Base-by-base conservation (phyloP, 2,113 vertebrate genomes). In the Ancistrus triradiatus region DNA sequence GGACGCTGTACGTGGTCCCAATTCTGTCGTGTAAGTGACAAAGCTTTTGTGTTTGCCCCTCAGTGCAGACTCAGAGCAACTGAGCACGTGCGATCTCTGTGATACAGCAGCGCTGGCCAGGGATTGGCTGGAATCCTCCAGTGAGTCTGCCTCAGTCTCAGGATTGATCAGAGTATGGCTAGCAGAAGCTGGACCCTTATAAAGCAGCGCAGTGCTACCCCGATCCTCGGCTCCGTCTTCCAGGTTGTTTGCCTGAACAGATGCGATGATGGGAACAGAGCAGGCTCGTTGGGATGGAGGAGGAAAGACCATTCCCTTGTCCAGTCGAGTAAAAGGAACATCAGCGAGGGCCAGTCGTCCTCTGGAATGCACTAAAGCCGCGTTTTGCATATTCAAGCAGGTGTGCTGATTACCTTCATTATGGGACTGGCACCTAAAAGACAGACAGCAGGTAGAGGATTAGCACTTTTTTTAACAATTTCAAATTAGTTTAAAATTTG, bases 221-320 rank as follows among this genome's bases (percentile, higher is more conserved):
- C 74, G 77, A 84, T 88, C 85, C 8, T 17, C 25, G 66, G 77
- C 66, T 8, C 50, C 48, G 0, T 53, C 53, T 57, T 91, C 87
- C 0, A 85, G 89, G 81, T 93, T 90, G 2, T 64, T 61, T 63
- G 90, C 91, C 74, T 88, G 88, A 48, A 90, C 83, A 0, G 86
- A 89, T 10, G 87, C 85, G 69, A 90, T 90, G 77, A 90, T 89
- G 66, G 88, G 85, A 44, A 89, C 85, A 2, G 86, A 87, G n/a
- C 76, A 80, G 24, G 81, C 75, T 63, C 77, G 90, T 59, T 89
- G 77, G n/a, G 77, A 73, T 28, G 69, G 66, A 28, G 73, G 53
- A 38, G 51, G 63, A 22, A 66, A 68, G 47, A 50, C 15, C 1
- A 68, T 68, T 61, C 72, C 81, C 48, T 81, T 72, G 68, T 86